phyloP scores from a whole-genome alignment of 2,113 vertebrate species.

The Psittacus erithacus region DNA sequence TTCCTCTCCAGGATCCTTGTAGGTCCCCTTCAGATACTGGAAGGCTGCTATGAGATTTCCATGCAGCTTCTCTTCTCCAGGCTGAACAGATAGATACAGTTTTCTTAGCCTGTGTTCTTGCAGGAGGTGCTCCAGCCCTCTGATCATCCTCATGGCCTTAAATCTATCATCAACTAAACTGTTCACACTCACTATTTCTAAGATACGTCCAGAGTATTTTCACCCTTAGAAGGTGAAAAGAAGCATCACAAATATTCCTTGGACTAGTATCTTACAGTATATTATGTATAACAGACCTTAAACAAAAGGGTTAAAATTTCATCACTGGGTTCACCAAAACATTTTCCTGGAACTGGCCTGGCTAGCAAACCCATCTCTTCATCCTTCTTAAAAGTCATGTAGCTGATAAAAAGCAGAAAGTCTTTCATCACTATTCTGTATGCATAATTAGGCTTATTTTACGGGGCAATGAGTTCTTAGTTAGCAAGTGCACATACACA shows the following conservation, averaged over 20 bases:
- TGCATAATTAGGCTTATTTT: slow-evolving; percentile 2
- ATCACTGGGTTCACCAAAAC: not conserved
- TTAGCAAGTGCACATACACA: not conserved
- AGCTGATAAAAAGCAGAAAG: slow-evolving; percentile 42
- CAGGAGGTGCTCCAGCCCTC: not conserved
- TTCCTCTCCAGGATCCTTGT: not conserved
- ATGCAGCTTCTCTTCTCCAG: not conserved
- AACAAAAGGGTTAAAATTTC: not conserved
- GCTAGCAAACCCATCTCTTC: not conserved
- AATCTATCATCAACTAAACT: not conserved
- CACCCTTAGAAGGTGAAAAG: not conserved
- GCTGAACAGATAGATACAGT: not conserved
- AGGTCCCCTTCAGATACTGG: not conserved
- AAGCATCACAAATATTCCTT: not conserved
- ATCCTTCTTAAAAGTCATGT: not conserved
- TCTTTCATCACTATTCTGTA: not conserved
- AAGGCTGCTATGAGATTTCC: not conserved
- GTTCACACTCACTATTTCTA: not conserved
- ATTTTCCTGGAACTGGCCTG: not conserved
- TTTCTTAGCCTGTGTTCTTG: not conserved
- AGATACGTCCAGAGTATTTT: not conserved
- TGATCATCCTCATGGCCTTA: not conserved
- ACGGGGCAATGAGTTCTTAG: not conserved
- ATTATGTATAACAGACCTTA: not conserved
- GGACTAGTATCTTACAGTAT: not conserved